These are phyloP conservation scores for Eutrigla gurnardus DNA, from an alignment of 2,797 vertebrate genomes.

Conservation along the genomic window DNA sequence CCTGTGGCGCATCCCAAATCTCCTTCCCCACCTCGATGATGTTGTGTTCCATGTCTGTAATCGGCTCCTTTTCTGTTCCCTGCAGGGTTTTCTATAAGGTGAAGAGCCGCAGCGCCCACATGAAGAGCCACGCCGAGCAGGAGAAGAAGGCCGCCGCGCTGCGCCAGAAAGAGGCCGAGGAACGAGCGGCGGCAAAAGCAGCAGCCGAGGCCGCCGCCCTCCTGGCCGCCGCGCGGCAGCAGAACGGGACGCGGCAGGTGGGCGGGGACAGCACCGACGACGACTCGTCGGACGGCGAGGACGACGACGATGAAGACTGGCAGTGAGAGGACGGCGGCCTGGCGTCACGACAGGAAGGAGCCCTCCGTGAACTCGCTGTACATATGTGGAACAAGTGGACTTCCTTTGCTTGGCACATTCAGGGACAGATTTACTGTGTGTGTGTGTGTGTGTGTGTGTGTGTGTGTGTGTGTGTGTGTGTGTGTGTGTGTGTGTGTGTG, in stretches of 20 bases:
- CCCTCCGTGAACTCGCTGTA: slow-evolving; percentile 31
- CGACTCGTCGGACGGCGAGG: slow-evolving; percentile 77
- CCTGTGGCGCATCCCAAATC: no score
- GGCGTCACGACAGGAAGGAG: neutral
- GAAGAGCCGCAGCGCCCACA: slow-evolving; percentile 98
- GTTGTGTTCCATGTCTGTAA: neutral
- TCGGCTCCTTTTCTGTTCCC: neutral
- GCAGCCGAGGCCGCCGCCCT: slow-evolving; percentile 71
- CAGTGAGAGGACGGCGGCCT: slow-evolving; percentile 54
- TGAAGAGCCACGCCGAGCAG: slow-evolving; percentile 98
- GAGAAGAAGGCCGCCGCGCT: slow-evolving; percentile 96
- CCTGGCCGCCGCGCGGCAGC: slow-evolving; percentile 76
- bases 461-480: slow-evolving; percentile 14
- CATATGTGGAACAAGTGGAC: slow-evolving; percentile 47
- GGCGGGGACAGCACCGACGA: slow-evolving; percentile 85
- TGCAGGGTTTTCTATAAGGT: slow-evolving; percentile 95
- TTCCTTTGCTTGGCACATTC: slow-evolving; percentile 62
- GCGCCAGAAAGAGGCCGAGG: slow-evolving; percentile 88
- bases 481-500: slow-evolving; percentile 5
- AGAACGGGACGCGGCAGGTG: slow-evolving; percentile 75
- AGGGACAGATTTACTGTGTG: slow-evolving; percentile 65
- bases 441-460: slow-evolving; percentile 34
- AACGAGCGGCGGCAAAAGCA: slow-evolving; percentile 69
- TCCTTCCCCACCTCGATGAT: no score
- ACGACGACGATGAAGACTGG: slow-evolving; percentile 83